phyloP scores from a whole-genome alignment of 2,888 invertebrate species.

The Mythimna pallens region DNA sequence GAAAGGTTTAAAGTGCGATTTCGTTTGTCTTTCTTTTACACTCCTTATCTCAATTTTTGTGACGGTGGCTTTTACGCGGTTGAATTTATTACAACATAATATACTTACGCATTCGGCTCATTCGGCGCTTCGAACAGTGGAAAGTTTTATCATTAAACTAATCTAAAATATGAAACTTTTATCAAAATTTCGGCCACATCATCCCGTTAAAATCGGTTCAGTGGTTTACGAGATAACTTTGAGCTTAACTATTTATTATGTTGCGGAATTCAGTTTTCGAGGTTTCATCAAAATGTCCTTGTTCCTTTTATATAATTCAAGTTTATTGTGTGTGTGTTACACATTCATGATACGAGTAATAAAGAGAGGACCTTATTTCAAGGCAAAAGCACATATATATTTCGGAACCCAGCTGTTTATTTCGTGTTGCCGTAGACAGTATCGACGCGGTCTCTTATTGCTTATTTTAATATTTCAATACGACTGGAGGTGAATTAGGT shows the following conservation, averaged over 20 bases:
- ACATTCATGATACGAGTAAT: conserved; percentile 18
- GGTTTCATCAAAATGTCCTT: conserved; percentile 8
- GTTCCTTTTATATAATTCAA: conserved; percentile 24
- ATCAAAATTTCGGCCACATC: conserved; percentile 21
- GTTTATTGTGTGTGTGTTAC: conserved; percentile 18
- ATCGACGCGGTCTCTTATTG: conserved; percentile 53
- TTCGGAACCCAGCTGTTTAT: conserved; percentile 44
- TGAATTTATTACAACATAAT: conserved; percentile 21
- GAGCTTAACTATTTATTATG: conserved; percentile 23
- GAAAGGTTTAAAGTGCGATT: conserved; percentile 38
- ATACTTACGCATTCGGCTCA: conserved; percentile 4
- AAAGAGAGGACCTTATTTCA: conserved; percentile 28
- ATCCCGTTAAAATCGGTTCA: conserved; percentile 43
- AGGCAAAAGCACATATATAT: conserved; percentile 13
- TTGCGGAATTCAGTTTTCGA: conserved; percentile 1
- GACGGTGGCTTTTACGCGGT: conserved; percentile 3
- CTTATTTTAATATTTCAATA: conserved; percentile 69
- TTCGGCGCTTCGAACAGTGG: not conserved
- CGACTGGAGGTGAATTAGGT: conserved; percentile 66
- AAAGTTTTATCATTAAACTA: conserved; percentile 37
- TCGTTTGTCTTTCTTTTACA: conserved; percentile 26
- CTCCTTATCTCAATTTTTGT: conserved; percentile 14
- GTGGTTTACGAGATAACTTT: conserved; percentile 35
- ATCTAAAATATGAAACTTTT: conserved; percentile 42
- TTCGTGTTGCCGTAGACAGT: conserved; percentile 31